A percentile compares a stretch with the other conserved stretches of the same genome.
phyloP scores from a whole-genome alignment of 2,888 invertebrate genomes.

The Eupithecia inturbata region DNA sequence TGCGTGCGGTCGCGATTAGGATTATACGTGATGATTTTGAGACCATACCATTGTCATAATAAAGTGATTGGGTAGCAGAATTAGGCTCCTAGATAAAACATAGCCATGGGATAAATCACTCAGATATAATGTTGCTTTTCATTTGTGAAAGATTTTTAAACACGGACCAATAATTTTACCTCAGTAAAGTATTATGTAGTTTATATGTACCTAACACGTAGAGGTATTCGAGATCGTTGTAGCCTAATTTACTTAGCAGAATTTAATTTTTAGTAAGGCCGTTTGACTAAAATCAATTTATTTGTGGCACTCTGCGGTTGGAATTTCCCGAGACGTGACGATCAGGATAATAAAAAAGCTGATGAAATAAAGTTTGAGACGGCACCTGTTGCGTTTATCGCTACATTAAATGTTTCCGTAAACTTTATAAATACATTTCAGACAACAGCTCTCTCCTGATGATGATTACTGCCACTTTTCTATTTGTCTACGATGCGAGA shows the following conservation, averaged over 20 bases:
- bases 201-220: background rate
- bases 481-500: background rate
- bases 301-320: background rate
- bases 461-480: background rate
- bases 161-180: no score
- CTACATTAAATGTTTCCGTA: slow-evolving; percentile 25
- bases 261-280: background rate
- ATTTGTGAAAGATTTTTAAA: no score
- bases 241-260: background rate
- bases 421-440: slow-evolving; percentile 23
- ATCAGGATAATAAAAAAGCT: slow-evolving; percentile 1
- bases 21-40: no score
- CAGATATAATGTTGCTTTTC: background rate
- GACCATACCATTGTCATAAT: no score
- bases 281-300: background rate
- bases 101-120: background rate
- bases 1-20: no score
- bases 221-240: no score
- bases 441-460: background rate
- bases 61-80: no score
- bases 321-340: background rate
- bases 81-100: no score
- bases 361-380: slow-evolving; percentile 25
- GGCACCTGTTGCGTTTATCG: slow-evolving; percentile 41
- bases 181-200: background rate